Conservation (phyloP, 2,888 invertebrate species). For the Ophonus ardosiacus region DNA sequence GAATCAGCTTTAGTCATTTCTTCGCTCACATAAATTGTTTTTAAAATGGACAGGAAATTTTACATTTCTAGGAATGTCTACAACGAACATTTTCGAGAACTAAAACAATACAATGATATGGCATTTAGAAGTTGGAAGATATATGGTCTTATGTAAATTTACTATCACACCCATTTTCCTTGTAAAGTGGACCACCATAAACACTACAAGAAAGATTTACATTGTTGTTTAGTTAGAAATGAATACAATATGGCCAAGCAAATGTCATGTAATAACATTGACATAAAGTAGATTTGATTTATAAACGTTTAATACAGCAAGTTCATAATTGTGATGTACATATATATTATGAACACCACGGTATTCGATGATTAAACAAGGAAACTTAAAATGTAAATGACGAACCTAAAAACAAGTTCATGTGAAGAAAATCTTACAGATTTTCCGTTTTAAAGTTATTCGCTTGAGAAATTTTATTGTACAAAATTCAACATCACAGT, state of each 20-base stretch:
- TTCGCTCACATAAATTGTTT: not conserved
- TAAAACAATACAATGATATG: constrained; percentile 15
- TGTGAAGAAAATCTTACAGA: too few species aligned
- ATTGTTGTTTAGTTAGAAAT: constrained; percentile 9
- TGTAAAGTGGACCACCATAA: constrained; percentile 8
- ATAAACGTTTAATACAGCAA: not conserved
- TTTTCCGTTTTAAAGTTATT: too few species aligned
- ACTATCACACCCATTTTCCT: constrained; percentile 32
- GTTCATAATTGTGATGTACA: too few species aligned
- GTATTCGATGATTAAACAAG: too few species aligned
- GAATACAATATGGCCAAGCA: constrained; percentile 8
- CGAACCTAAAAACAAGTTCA: too few species aligned
- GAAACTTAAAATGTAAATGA: too few species aligned
- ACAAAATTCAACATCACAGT: too few species aligned
- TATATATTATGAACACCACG: too few species aligned
- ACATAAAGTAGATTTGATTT: not conserved
- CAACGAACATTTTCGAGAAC: constrained; percentile 14
- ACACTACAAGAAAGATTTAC: constrained; percentile 6
- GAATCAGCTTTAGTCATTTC: constrained; percentile 1
- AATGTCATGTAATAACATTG: not conserved
- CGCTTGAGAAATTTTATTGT: too few species aligned
- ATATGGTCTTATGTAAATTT: constrained; percentile 33
- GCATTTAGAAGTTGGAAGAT: constrained; percentile 4
- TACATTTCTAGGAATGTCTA: constrained; percentile 21
- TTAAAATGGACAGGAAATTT: not conserved